phyloP scores from a whole-genome alignment of 2,113 vertebrate genomes.

The cattle (Bos taurus) region DNA sequence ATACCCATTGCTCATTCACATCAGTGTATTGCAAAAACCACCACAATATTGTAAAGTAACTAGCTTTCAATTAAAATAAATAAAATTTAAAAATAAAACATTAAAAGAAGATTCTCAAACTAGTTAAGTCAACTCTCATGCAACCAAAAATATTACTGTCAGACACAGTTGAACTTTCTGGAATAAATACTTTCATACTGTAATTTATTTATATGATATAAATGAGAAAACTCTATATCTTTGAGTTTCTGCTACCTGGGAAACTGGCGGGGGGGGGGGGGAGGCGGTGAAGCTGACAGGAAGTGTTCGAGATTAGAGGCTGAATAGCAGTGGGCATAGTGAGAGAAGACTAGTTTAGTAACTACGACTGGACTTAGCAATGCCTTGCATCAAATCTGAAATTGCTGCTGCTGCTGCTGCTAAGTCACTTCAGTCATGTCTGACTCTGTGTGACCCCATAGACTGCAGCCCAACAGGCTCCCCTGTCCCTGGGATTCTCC shows the following conservation, averaged over 20 bases:
- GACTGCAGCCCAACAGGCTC: no score
- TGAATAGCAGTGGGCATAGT: background rate
- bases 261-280: background rate
- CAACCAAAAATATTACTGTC: background rate
- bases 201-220: conserved; percentile 2
- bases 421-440: no score
- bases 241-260: background rate
- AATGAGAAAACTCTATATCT: background rate
- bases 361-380: background rate
- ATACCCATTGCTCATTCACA: background rate
- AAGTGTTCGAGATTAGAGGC: background rate
- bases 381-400: background rate
- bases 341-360: background rate
- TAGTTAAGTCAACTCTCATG: background rate
- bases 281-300: background rate
- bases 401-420: no score
- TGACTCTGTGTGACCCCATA: no score
- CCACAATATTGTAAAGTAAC: background rate
- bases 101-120: background rate
- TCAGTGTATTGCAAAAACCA: background rate
- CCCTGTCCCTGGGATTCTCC: no score
- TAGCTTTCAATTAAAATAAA: background rate
- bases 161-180: background rate
- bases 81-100: background rate
- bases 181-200: background rate